Conservation (phyloP, 2,113 vertebrate genomes). For the Pedetes capensis region DNA sequence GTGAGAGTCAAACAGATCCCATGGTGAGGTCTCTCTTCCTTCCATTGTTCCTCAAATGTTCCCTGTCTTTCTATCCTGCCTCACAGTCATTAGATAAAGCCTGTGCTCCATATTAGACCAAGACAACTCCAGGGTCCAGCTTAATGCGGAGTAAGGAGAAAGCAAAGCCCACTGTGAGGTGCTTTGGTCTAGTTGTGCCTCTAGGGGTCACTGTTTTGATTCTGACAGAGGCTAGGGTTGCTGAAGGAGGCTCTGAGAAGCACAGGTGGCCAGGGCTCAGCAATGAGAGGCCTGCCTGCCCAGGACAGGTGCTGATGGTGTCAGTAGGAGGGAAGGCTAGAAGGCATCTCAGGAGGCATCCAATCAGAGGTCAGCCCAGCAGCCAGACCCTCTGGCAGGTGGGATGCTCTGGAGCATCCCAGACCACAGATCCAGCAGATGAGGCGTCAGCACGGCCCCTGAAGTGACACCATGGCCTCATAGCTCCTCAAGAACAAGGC, state of each 20-base stretch:
- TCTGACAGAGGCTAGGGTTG: neutral
- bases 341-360: neutral
- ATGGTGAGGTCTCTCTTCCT: no score
- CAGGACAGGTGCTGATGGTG: neutral
- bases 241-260: neutral
- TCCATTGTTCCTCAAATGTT: no score
- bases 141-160: neutral
- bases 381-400: neutral
- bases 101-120: neutral
- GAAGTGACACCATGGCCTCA: neutral
- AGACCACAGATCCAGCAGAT: neutral
- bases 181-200: neutral
- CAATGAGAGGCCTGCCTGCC: neutral
- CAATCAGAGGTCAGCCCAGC: neutral
- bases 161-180: neutral
- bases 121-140: no score
- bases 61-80: no score
- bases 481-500: neutral
- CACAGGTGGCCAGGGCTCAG: neutral
- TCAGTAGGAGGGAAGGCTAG: neutral
- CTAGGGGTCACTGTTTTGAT: neutral
- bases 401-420: no score
- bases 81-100: neutral
- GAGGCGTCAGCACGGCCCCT: neutral
- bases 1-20: no score